Evolutionary conservation across 2,797 vertebrate species (phyloP).

Genomic region (Antrozous pallidus): DNA sequence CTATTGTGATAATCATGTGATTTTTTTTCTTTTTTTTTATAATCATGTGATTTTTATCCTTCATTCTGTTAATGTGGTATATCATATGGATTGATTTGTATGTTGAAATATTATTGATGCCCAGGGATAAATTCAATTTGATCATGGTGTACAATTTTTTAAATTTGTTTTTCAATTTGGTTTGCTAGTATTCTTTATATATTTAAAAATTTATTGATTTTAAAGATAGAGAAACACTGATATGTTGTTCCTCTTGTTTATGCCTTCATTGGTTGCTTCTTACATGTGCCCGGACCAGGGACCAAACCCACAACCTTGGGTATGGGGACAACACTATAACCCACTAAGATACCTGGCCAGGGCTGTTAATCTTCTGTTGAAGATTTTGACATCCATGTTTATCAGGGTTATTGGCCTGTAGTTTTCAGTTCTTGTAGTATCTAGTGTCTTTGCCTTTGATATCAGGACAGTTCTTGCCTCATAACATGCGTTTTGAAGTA

Average conservation of each 20-base stretch:
- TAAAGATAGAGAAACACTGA: too few relatives aligned
- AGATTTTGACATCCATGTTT: background rate
- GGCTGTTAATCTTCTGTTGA: background rate
- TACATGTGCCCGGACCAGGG: too few relatives aligned
- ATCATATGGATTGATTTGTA: background rate
- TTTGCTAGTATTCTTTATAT: too few relatives aligned
- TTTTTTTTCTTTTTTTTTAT: background rate
- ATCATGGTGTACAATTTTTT: too few relatives aligned
- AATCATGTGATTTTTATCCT: background rate
- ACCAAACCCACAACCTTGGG: too few relatives aligned
- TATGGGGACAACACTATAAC: too few relatives aligned
- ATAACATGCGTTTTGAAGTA: background rate
- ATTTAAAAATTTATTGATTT: too few relatives aligned
- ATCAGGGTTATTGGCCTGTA: background rate
- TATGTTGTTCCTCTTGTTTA: too few relatives aligned
- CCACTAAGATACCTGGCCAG: too few relatives aligned
- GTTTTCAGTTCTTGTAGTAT: background rate
- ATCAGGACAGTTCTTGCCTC: background rate
- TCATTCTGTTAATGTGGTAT: background rate
- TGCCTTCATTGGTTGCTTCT: too few relatives aligned
- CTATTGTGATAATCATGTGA: background rate
- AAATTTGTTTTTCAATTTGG: too few relatives aligned
- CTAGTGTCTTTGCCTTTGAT: background rate
- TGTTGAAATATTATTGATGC: background rate
- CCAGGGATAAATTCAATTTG: background rate